Evolutionary conservation across 2,888 invertebrate species (phyloP), one percentile per base, ranked within the genome.

Genomic region (Norana najaformis): DNA sequence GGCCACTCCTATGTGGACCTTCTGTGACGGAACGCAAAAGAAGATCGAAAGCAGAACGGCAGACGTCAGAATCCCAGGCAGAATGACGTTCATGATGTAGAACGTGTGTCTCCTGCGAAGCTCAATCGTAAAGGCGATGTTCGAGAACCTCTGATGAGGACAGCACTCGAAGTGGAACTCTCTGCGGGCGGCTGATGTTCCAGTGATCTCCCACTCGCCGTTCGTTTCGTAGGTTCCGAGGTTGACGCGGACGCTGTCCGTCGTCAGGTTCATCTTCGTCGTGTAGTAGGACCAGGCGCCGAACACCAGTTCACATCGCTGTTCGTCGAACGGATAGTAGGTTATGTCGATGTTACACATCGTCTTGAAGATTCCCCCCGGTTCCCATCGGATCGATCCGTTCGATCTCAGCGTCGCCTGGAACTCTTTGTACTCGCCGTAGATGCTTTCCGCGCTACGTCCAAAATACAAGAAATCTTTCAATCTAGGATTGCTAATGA

Each of bases 61-160:
- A 30, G 92, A 92, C 14, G 92, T 92, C 37, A 92, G 90, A 20
- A 92, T 92, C 18, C 92, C 92, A 34, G 92, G 92, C 53, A 92
- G 90, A 20, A 92, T 92, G 89, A 92, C 92, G 89, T 92, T 92
- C 92, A 92, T 92, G 89, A 92, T 92, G 91, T 92, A 92, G 91
- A 92, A 92, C 35, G 92, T 92, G 89, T 92, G 92, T 30, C 92
- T 88, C 35, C 92, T 88, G 35, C 91, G 89, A 47, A 92, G 89
- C 90, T 92, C 89, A 53, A 92, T 90, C n/a, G 90, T 37, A 88
- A 92, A 92, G 47, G 83, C 90, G 53, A 92, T 91, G 91, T 92
- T 91, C 34, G 92, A 91, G 88, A 92, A 92, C n/a, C 92, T 88
- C 89, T 92, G 91, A 41, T 91, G 89, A 20, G 91, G 92, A 89